Evolutionary conservation across 2,888 invertebrate genomes (phyloP).

Genomic region (Allophyes oxyacanthae): DNA sequence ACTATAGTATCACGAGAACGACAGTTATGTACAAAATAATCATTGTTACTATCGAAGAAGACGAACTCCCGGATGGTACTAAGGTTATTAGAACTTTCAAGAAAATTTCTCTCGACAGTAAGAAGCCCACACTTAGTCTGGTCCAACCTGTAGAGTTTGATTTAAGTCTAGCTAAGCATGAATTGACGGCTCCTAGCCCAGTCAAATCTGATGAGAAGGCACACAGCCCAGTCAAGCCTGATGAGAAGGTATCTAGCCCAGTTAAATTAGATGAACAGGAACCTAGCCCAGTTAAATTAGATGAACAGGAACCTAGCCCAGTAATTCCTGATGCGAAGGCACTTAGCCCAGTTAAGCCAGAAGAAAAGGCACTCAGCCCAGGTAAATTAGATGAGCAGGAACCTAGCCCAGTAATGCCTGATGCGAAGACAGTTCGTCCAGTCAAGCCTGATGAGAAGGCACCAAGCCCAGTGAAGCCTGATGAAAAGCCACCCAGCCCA

Average conservation of each 20-base stretch:
- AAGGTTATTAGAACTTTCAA: constrained; percentile 32
- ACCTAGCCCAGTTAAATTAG: background rate
- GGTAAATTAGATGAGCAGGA: background rate
- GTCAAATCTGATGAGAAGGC: background rate
- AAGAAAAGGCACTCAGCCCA: background rate
- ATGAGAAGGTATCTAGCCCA: background rate
- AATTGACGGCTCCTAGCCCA: too few species aligned
- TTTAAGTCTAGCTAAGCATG: too few species aligned
- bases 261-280: too few species aligned
- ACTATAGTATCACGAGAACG: constrained; percentile 28
- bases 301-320: constrained; percentile 4
- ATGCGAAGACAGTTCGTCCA: constrained; percentile 1
- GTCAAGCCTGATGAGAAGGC: background rate
- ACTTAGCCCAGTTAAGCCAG: background rate
- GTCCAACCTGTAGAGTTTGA: too few species aligned
- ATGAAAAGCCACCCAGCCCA: background rate
- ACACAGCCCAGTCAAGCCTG: background rate
- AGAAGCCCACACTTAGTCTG: too few species aligned
- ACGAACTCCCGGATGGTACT: constrained; percentile 45
- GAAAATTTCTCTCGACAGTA: constrained; percentile 20
- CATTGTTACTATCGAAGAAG: constrained; percentile 41
- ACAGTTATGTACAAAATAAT: constrained; percentile 36
- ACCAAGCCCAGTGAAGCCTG: too few species aligned
- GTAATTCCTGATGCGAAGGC: background rate
- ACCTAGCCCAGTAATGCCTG: constrained; percentile 3